Percentiles rank a stretch among this genome's conserved stretches.
Evolutionary conservation across 2,113 vertebrate genomes (phyloP).

Genomic region (Psilopogon haemacephalus): DNA sequence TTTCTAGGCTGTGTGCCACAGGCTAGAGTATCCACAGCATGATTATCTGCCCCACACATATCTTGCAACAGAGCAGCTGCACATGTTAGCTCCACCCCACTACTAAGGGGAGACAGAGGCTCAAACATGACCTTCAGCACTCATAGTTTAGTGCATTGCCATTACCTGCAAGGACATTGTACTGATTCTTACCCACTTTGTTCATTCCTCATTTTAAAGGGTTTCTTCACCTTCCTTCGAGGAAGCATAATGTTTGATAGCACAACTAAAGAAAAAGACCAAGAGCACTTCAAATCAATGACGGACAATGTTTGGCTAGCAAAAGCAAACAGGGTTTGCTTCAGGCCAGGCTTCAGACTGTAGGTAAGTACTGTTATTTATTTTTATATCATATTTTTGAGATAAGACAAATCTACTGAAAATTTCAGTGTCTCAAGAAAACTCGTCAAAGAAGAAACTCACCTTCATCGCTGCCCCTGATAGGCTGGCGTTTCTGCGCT

Average conservation of each 20-base stretch:
- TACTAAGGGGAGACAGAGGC: background rate
- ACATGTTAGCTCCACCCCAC: background rate
- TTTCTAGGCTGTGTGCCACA: background rate
- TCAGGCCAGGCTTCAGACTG: background rate
- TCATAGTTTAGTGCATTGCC: background rate
- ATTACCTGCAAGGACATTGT: background rate
- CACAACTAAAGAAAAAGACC: background rate
- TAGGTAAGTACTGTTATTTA: background rate
- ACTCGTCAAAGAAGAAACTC: slow-evolving; percentile 54
- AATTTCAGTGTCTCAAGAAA: background rate
- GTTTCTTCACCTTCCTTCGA: background rate
- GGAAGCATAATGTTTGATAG: background rate
- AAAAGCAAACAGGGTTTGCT: background rate
- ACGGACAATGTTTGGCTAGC: background rate
- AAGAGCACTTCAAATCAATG: background rate
- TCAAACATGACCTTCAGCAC: background rate
- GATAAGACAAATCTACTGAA: background rate
- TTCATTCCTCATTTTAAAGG: background rate
- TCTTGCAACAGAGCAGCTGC: background rate
- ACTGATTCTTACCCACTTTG: background rate
- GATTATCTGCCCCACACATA: background rate
- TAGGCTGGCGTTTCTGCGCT: slow-evolving; percentile 90
- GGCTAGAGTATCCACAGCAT: background rate
- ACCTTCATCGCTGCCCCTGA: slow-evolving; percentile 92
- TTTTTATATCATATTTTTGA: background rate